phyloP scores from a whole-genome alignment of 37 sponge, comb jelly and placozoan genomes.

The Axinella damicornis region DNA sequence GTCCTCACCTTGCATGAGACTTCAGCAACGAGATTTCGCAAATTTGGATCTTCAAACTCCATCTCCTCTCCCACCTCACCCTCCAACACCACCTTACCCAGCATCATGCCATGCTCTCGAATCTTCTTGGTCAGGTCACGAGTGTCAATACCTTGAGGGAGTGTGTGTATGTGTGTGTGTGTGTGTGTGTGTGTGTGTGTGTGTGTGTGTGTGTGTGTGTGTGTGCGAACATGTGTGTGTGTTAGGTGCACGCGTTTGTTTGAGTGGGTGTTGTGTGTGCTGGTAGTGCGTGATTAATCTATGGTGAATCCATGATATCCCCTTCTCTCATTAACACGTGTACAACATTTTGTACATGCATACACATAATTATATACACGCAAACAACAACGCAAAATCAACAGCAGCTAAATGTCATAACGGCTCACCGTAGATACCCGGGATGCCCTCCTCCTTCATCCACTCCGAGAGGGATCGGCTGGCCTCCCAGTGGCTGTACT shows the following conservation, averaged over 20 bases:
- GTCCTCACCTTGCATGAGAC: constrained; percentile 84
- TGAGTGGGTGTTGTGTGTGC: no score
- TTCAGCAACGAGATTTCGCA: constrained; percentile 81
- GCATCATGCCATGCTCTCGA: constrained; percentile 92
- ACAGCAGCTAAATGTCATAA: no score
- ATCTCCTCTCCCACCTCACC: constrained; percentile 37
- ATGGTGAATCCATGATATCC: no score
- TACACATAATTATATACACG: no score
- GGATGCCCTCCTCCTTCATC: constrained; percentile 87
- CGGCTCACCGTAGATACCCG: constrained; percentile 86
- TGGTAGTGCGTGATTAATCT: no score
- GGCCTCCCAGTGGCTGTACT: constrained; percentile 94
- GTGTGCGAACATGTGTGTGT: no score
- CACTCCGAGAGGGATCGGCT: constrained; percentile 77
- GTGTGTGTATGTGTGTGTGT: not conserved
- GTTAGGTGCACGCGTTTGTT: no score
- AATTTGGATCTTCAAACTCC: constrained; percentile 85
- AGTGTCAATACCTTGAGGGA: constrained; percentile 90
- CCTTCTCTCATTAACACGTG: no score
- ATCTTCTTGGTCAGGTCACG: constrained; percentile 93
- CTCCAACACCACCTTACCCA: constrained; percentile 90
- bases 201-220: no score
- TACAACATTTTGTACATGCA: no score
- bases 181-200: no score
- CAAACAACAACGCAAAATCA: no score